A percentile compares a stretch with the other conserved stretches of the same genome.
Evolutionary conservation across 2,888 invertebrate species (phyloP).

Genomic region (Pollenia angustigena): DNA sequence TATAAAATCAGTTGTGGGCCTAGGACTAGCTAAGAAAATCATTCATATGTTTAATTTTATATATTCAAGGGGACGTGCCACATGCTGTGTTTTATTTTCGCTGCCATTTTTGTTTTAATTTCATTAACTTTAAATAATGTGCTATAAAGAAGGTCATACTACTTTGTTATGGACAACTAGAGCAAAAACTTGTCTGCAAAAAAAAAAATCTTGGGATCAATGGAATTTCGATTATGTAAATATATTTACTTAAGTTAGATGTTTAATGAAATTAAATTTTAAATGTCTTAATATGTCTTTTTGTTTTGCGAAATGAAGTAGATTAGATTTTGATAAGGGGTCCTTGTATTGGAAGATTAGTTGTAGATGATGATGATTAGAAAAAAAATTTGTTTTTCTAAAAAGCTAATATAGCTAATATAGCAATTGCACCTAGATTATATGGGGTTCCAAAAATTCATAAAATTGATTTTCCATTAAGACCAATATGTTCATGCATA

Average conservation of each 20-base stretch:
- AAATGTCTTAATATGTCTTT: background rate
- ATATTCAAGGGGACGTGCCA: slow-evolving; percentile 38
- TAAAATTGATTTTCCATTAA: too few species aligned
- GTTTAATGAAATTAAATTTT: slow-evolving; percentile 3
- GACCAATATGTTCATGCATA: too few species aligned
- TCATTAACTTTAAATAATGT: slow-evolving; percentile 3
- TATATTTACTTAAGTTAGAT: background rate
- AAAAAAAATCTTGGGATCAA: slow-evolving; percentile 15
- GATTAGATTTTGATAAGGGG: too few species aligned
- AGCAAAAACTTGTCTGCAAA: background rate
- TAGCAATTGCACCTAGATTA: too few species aligned
- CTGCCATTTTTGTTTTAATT: slow-evolving; percentile 15
- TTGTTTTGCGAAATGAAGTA: too few species aligned
- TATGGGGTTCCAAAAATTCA: too few species aligned
- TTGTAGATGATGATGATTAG: too few species aligned
- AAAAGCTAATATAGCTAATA: too few species aligned
- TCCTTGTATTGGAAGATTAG: too few species aligned
- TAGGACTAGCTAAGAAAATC: background rate
- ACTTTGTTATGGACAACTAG: slow-evolving; percentile 6
- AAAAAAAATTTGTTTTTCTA: too few species aligned
- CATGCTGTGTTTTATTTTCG: slow-evolving; percentile 40
- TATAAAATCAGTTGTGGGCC: slow-evolving; percentile 33
- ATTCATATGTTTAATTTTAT: slow-evolving; percentile 21
- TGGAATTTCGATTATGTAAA: background rate
- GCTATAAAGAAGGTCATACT: background rate